A percentile compares a stretch with the other conserved stretches of the same genome.
Conservation (phyloP, 2,888 invertebrate genomes). For the Cataglyphis rosenhaueri region DNA sequence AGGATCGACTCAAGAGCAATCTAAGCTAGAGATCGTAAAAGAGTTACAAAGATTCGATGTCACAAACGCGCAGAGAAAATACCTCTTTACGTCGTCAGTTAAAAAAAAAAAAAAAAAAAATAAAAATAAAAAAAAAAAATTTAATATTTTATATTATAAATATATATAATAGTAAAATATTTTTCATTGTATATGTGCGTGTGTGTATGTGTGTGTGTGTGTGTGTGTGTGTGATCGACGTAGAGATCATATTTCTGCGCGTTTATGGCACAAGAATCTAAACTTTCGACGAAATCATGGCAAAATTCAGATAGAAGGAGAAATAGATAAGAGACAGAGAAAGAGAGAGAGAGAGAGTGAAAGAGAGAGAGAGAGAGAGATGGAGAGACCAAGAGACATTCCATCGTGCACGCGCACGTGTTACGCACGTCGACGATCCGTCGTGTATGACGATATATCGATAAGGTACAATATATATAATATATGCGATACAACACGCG, state of each 20-base stretch:
- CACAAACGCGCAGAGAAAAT: neutral
- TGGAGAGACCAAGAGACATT: slow-evolving; percentile 64
- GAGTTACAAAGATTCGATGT: neutral
- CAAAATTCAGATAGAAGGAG: neutral
- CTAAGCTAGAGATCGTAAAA: neutral
- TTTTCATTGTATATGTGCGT: neutral
- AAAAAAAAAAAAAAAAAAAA: neutral
- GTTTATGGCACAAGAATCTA: neutral
- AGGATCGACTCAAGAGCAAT: slow-evolving; percentile 11
- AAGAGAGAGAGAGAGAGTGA: neutral
- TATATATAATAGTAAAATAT: slow-evolving; percentile 28
- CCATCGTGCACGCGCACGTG: slow-evolving; percentile 65
- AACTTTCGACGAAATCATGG: neutral
- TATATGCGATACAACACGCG: slow-evolving; percentile 69
- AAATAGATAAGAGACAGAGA: slow-evolving; percentile 2
- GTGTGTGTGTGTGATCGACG: neutral
- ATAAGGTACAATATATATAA: slow-evolving; percentile 38
- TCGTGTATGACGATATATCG: slow-evolving; percentile 65
- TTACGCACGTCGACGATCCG: slow-evolving; percentile 75
- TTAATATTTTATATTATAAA: slow-evolving; percentile 16
- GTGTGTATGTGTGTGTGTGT: too few relatives aligned
- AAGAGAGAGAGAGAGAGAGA: slow-evolving; percentile 14
- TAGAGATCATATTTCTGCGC: slow-evolving; percentile 15
- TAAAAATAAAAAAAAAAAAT: neutral
- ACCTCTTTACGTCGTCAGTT: neutral